Evolutionary conservation across 2,797 vertebrate genomes (phyloP).

Genomic region (Kryptopterus vitreolus): DNA sequence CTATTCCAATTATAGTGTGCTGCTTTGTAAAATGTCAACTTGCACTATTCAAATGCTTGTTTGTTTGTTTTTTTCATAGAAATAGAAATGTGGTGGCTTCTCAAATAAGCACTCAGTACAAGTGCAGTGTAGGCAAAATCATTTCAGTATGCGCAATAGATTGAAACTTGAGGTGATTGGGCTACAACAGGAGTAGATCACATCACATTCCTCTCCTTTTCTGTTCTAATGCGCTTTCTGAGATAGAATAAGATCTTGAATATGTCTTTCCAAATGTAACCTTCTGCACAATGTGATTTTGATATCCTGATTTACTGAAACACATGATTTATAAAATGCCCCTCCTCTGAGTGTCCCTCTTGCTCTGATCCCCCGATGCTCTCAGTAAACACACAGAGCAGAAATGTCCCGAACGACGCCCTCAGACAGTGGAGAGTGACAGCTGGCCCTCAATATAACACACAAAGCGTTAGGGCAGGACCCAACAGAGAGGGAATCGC

Average conservation of each 20-base stretch:
- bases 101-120: neutral
- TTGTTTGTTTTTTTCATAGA: neutral
- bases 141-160: neutral
- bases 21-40: neutral
- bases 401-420: constrained; percentile 62
- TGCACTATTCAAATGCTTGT: neutral
- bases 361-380: constrained; percentile 56
- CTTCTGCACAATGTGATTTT: neutral
- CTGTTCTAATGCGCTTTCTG: neutral
- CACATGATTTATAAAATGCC: constrained; percentile 28
- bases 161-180: neutral
- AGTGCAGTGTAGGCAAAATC: neutral
- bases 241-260: neutral
- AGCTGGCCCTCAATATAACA: constrained; percentile 73
- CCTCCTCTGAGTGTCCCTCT: constrained; percentile 27
- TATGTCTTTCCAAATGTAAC: neutral
- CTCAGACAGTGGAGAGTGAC: constrained; percentile 65
- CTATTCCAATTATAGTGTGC: neutral
- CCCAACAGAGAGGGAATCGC: constrained; percentile 64
- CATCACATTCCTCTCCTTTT: neutral
- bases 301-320: neutral
- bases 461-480: constrained; percentile 62
- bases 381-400: constrained; percentile 66
- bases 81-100: no score
- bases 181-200: neutral